phyloP scores from a whole-genome alignment of 2,113 vertebrate species.

The Alligator sinensis region DNA sequence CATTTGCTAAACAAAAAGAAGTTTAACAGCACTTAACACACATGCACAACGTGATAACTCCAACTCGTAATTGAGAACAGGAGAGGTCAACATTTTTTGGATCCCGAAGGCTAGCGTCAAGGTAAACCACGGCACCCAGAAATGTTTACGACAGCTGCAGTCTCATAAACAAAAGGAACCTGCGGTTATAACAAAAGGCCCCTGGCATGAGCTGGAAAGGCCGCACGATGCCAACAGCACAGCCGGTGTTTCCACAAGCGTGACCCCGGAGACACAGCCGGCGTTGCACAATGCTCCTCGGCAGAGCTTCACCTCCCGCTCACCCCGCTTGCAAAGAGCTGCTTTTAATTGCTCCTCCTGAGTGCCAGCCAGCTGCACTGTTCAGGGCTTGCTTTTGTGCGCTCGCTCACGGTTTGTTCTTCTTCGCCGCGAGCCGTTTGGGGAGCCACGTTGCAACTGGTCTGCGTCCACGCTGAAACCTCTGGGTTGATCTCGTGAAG shows the following conservation, averaged over 20 bases:
- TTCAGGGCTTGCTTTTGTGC: neutral
- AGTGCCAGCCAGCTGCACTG: neutral
- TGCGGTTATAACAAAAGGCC: neutral
- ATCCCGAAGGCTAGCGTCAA: neutral
- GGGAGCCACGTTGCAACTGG: neutral
- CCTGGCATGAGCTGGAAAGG: neutral
- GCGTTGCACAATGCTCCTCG: neutral
- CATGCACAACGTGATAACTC: neutral
- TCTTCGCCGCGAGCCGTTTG: neutral
- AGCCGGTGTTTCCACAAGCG: neutral
- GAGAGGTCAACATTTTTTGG: neutral
- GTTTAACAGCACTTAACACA: neutral
- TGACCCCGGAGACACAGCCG: neutral
- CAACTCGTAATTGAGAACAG: conserved; percentile 4
- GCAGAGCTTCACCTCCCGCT: neutral
- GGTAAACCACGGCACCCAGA: neutral
- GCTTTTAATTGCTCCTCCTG: neutral
- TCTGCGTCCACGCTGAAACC: neutral
- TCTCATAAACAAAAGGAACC: neutral
- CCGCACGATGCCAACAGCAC: neutral
- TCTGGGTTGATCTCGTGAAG: too few species aligned
- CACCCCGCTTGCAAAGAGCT: neutral
- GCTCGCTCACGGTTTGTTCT: neutral
- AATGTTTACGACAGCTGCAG: neutral
- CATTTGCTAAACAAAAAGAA: neutral